Evolutionary conservation across 2,888 invertebrate genomes (phyloP), one percentile per base, ranked within the genome.

Genomic region (Lumbricus terrestris): DNA sequence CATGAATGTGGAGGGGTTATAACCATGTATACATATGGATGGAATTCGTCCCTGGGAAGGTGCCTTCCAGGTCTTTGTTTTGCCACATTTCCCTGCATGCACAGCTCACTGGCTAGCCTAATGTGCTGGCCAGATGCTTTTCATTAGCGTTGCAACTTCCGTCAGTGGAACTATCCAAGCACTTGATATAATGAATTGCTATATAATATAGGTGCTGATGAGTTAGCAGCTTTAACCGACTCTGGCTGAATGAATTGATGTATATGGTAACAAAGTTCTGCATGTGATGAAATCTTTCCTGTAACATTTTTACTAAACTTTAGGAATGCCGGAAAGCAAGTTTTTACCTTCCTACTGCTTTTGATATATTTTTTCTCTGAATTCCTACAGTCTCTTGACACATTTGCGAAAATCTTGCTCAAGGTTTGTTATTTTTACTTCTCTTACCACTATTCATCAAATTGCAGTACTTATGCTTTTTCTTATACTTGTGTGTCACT

Each of bases 51-150:
- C 69, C n/a, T 69, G 69, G 69, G n/a, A 69, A n/a, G 69, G 69
- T 69, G 69, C 69, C 69, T 69, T 69, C 69, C 69, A 69, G 69
- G 69, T 29, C 69, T 69, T 69, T 69, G 69, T 69, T 29, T n/a
- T 69, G 69, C 69, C 16, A n/a, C 69, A 69, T n/a, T n/a, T 29
- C 69, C 69, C n/a, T 69, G 69, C n/a, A 69, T 69, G n/a, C n/a
- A 20, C 47, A 20, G 47, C 47, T 23, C 47, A 47, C 47, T 47
- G 20, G 8, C n/a, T n/a, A 29, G n/a, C 29, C n/a, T n/a, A 69
- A 69, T 69, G 69, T 69, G 69, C 69, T 69, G n/a, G 69, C 69
- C 69, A 69, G 69, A n/a, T 69, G 69, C n/a, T 69, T 69, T n/a
- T 69, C 69, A n/a, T 69, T 69, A n/a, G n/a, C 29, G 29, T 69